Percentiles rank a stretch among this genome's conserved stretches.
These are phyloP conservation scores for Holothuria leucospilota DNA, from an alignment of 53 echinoderm and acorn worm species.

Conservation along the genomic window DNA sequence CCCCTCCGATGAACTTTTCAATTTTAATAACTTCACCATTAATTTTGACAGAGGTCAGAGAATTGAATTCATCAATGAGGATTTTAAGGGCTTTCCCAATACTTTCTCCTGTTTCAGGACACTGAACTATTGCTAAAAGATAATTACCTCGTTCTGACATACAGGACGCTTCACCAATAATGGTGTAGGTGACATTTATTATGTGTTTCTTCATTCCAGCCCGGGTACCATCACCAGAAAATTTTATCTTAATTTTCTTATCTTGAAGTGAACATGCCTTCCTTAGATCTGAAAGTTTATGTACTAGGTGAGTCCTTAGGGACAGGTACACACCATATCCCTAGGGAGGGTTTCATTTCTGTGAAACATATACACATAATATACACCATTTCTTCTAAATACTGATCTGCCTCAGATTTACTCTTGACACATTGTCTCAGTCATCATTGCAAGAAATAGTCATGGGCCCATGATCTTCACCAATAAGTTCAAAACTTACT, in stretches of 20 bases:
- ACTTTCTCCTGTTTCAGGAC: conserved; percentile 68
- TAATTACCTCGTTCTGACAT: conserved; percentile 71
- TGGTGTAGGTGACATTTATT: conserved; percentile 68
- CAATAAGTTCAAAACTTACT: conserved; percentile 32
- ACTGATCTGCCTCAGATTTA: conserved; percentile 10
- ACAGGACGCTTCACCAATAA: conserved; percentile 61
- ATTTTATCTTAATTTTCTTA: conserved; percentile 62
- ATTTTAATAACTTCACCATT: conserved; percentile 50
- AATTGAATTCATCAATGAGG: conserved; percentile 68
- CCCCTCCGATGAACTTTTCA: conserved; percentile 65
- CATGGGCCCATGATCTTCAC: conserved; percentile 32
- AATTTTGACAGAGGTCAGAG: conserved; percentile 41
- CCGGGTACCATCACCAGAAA: conserved; percentile 75
- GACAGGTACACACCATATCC: conserved; percentile 66
- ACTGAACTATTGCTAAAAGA: conserved; percentile 64
- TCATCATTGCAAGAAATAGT: not conserved
- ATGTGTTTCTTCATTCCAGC: conserved; percentile 63
- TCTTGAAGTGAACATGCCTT: conserved; percentile 55
- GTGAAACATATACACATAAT: conserved; percentile 60
- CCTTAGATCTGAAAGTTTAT: conserved; percentile 41
- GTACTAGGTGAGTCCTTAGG: conserved; percentile 26
- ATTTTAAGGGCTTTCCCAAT: conserved; percentile 53
- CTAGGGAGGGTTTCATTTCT: conserved; percentile 45
- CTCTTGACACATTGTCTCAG: not conserved
- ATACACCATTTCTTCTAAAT: conserved; percentile 64